These are phyloP conservation scores for Stenodera caucasica DNA, from an alignment of 2,888 invertebrate species.

Conservation along the genomic window DNA sequence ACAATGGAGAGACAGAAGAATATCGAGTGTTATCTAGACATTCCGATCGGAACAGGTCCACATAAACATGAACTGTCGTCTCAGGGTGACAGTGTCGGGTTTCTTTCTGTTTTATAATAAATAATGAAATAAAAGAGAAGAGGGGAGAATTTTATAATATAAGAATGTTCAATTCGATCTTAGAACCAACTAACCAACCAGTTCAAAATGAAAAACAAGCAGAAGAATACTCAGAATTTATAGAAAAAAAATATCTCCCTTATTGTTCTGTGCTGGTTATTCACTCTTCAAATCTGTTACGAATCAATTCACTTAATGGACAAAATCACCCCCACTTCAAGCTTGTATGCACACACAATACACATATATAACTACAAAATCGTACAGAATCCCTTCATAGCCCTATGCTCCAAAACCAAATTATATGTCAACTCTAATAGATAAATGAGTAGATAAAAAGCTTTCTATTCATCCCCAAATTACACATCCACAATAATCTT, in stretches of 20 bases:
- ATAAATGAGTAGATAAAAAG: conserved; percentile 42
- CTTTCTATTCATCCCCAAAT: conserved; percentile 11
- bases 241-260: background rate
- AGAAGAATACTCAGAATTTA: background rate
- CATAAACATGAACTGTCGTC: conserved; percentile 51
- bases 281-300: conserved; percentile 8
- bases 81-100: conserved; percentile 50
- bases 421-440: conserved; percentile 41
- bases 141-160: background rate
- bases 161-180: background rate
- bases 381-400: conserved; percentile 18
- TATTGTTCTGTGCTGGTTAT: background rate
- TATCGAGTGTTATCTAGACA: conserved; percentile 54
- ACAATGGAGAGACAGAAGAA: conserved; percentile 50
- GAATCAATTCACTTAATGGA: conserved; percentile 18
- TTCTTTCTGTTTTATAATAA: conserved; percentile 37
- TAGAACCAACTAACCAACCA: background rate
- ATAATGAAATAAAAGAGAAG: conserved; percentile 35
- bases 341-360: conserved; percentile 5
- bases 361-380: too few relatives aligned
- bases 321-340: conserved; percentile 5
- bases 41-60: conserved; percentile 54
- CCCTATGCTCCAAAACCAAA: conserved; percentile 34
- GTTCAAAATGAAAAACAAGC: conserved; percentile 9
- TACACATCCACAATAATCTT: background rate